phyloP scores from a whole-genome alignment of 2,888 invertebrate species.

The Acleris holmiana region DNA sequence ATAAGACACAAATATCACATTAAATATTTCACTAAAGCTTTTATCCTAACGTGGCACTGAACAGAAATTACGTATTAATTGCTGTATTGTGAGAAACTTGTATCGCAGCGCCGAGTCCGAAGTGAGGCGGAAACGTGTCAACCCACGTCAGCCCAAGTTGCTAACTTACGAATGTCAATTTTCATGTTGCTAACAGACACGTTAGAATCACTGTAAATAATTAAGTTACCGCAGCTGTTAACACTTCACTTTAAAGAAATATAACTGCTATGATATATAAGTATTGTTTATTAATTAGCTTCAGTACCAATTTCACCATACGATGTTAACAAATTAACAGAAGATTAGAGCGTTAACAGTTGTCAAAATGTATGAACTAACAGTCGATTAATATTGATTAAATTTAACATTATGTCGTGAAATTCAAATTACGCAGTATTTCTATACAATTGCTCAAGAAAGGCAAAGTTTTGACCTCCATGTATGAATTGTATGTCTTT shows the following conservation, averaged over 20 bases:
- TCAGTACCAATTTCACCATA: too few species aligned
- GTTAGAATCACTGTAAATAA: constrained; percentile 20
- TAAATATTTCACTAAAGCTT: neutral
- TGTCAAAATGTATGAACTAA: too few species aligned
- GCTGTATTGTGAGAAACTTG: constrained; percentile 18
- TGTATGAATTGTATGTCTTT: too few species aligned
- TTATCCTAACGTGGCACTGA: constrained; percentile 13
- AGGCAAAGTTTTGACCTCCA: too few species aligned
- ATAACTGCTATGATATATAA: neutral
- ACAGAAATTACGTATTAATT: constrained; percentile 36
- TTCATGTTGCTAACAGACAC: constrained; percentile 37
- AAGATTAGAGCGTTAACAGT: too few species aligned
- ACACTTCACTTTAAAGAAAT: neutral
- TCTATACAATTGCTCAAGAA: too few species aligned
- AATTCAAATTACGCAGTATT: too few species aligned
- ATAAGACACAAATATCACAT: neutral
- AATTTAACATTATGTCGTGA: too few species aligned
- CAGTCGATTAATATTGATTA: too few species aligned
- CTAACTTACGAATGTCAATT: constrained; percentile 38
- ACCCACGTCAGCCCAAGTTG: constrained; percentile 36
- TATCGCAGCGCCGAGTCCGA: constrained; percentile 10
- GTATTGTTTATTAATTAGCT: too few species aligned
- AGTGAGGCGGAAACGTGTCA: constrained; percentile 33
- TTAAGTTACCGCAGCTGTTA: constrained; percentile 21
- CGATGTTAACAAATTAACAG: too few species aligned